phyloP scores from a whole-genome alignment of 2,888 invertebrate genomes.

The Philereme transversata region DNA sequence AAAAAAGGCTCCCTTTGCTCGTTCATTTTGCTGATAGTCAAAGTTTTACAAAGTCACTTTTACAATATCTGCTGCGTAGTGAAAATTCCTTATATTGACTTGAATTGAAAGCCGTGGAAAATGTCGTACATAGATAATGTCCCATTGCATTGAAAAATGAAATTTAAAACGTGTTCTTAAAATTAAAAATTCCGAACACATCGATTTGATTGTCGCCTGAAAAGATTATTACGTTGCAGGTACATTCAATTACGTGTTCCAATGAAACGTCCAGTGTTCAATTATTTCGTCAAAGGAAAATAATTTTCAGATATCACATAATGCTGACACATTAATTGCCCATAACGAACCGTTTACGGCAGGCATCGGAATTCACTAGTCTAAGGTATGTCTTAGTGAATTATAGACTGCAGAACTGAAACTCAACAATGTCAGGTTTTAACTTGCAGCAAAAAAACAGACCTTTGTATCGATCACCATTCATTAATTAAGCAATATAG shows the following conservation, averaged over 20 bases:
- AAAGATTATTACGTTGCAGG: conserved; percentile 27
- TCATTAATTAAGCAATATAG: too few species aligned
- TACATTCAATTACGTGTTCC: conserved; percentile 35
- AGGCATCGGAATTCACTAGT: conserved; percentile 19
- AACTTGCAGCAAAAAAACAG: too few species aligned
- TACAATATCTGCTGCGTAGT: background rate
- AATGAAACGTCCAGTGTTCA: conserved; percentile 35
- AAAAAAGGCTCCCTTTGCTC: conserved; percentile 4
- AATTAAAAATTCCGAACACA: background rate
- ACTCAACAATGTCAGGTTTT: background rate
- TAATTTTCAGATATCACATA: conserved; percentile 41
- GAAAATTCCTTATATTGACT: background rate
- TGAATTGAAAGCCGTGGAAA: too few species aligned
- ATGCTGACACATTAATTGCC: conserved; percentile 45
- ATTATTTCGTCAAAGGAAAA: conserved; percentile 49
- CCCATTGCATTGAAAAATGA: background rate
- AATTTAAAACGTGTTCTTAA: background rate
- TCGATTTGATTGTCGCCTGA: conserved; percentile 35
- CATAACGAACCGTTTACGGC: conserved; percentile 33
- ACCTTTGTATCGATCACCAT: too few species aligned
- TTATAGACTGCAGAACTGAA: background rate
- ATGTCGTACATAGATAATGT: too few species aligned
- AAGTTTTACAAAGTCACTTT: background rate
- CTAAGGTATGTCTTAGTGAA: background rate
- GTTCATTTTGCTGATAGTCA: conserved; percentile 13